Base-by-base conservation (phyloP, 2,888 invertebrate genomes). In the Drosophila formosana region DNA sequence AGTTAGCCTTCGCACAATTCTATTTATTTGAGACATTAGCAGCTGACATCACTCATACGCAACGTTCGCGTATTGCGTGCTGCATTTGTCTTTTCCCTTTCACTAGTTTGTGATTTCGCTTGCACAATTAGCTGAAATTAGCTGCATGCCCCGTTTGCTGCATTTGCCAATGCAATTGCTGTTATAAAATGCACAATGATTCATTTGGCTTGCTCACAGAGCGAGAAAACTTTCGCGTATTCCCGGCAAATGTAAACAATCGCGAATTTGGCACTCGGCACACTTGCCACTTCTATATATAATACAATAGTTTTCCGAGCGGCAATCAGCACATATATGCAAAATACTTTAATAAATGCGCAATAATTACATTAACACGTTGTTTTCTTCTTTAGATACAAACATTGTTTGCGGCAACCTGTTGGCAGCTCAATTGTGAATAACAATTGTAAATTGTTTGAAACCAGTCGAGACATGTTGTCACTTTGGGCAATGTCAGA, bases 201-300 rank as follows among this genome's bases (percentile, higher is more conserved):
- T 78, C 72, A 78, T 57, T 53, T 37, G 6, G 45, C 18, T 39
- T 26, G 46, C 52, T 56, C 55, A 66, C 39, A 25, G 18, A 25
- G 26, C 34, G 8, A 53, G 23, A 34, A 34, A 46, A 37, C 32
- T 52, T 28, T 47, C 28, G 37, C 32, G 4, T 34, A 6, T 32
- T 1, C n/a, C 6, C 11, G 26, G 66, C 50, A 43, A 81, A 70
- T 73, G 55, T 68, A 73, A 88, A 78, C 80, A 82, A 47, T 49
- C 49, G 64, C 46, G 66, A 61, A 72, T 82, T 75, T 72, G 86
- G 68, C 86, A 75, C 68, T 67, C 66, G 82, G 74, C 82, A 78
- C 56, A 80, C 70, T 73, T 66, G 58, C 70, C 66, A 47, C 51
- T 18, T 18, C 46, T 11, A 37, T n/a, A 37, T 37, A 37, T n/a